Evolutionary conservation across 2,888 invertebrate species (phyloP), one percentile per base, ranked within the genome.

Genomic region (Stegana nigrithorax): DNA sequence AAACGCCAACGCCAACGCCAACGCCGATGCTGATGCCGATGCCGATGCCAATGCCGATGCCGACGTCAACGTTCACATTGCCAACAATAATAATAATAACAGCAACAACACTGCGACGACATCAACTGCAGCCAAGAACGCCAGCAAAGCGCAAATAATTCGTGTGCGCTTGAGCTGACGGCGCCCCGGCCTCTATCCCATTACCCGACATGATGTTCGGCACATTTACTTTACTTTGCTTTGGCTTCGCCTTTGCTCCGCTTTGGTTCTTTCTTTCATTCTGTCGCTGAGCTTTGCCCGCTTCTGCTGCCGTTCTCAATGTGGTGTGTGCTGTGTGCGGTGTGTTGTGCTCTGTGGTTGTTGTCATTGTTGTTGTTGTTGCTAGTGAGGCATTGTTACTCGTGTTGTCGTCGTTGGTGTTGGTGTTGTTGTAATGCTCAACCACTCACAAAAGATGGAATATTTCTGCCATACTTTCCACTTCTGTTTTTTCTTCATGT

Each of bases 371-470:
- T n/a, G 32, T 55, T 26, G 36, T 39, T 55, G 29, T 53, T 55
- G 25, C 25, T 47, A 47, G 23, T 23, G 25, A 23, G 17, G 44
- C 44, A 6, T 2, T 44, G 44, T 44, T 44, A 17, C 44, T 17
- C n/a, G 8, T 47, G 10, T 23, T 36, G n/a, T n/a, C n/a, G n/a
- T 36, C 1, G 21, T 47, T 47, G 23, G 4, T 23, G 21, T 25
- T 47, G 53, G 17, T 53, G 23, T 26, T 53, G 21, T 32, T 55
- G 53, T 55, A 55, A 55, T 55, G 53, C 32, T 55, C 53, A 55
- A 19, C 53, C 53, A 32, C 32, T 26, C 53, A 55, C 53, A 55
- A 55, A 55, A 55, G 53, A 55, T 55, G 53, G 32, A 23, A 55
- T 55, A 55, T 55, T 55, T 55, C 26, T 36, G 29, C 55, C 50